A percentile compares a stretch with the other conserved stretches of the same genome.
These are phyloP conservation scores for Holocentrus rufus DNA, from an alignment of 2,797 vertebrate species.

Conservation along the genomic window DNA sequence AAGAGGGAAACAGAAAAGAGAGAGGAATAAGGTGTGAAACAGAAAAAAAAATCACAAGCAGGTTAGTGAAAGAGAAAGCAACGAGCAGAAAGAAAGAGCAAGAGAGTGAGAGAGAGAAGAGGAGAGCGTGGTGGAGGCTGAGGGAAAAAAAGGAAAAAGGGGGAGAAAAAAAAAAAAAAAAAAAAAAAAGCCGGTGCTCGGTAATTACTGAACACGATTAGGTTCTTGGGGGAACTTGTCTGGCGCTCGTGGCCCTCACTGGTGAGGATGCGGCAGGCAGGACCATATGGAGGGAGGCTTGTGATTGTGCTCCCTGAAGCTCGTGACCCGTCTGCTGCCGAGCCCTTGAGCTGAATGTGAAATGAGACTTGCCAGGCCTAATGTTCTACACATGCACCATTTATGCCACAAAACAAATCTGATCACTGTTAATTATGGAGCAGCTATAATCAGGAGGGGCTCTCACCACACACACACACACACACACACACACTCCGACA, in stretches of 20 bases:
- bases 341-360: conserved; percentile 99
- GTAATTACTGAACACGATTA: conserved; percentile 99
- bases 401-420: conserved; percentile 99
- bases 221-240: conserved; percentile 99
- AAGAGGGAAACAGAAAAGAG: conserved; percentile 33
- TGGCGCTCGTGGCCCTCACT: conserved; percentile 90
- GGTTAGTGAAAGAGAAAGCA: conserved; percentile 35
- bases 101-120: conserved; percentile 46
- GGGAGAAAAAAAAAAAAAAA: conserved; percentile 21
- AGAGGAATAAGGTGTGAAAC: neutral
- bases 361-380: conserved; percentile 96
- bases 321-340: conserved; percentile 98
- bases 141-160: conserved; percentile 49
- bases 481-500: conserved; percentile 1
- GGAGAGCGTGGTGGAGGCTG: conserved; percentile 58
- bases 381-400: conserved; percentile 99
- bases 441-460: conserved; percentile 93
- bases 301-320: conserved; percentile 98
- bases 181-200: conserved; percentile 75
- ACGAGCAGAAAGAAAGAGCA: conserved; percentile 21
- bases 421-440: conserved; percentile 99
- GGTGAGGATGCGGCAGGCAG: conserved; percentile 91
- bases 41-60: conserved; percentile 33
- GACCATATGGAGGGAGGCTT: conserved; percentile 99
- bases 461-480: conserved; percentile 43